Conservation (phyloP, 2,797 vertebrate genomes). For the Clarias platycephalus region DNA sequence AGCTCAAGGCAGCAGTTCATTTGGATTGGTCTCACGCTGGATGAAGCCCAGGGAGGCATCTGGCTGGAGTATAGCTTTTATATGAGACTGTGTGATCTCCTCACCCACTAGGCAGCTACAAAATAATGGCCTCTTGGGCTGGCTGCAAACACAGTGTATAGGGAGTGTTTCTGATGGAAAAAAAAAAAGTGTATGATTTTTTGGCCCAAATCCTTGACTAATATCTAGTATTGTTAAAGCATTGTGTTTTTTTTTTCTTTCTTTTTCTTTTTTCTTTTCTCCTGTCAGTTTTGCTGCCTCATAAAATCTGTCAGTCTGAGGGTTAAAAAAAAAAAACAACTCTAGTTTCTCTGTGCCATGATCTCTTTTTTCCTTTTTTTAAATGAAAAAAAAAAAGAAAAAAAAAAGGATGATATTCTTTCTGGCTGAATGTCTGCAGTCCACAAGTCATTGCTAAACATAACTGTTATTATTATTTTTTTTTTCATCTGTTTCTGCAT, state of each 20-base stretch:
- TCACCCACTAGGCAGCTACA: neutral
- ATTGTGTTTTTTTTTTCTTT: too few species aligned
- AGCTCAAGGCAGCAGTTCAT: slow-evolving; percentile 8
- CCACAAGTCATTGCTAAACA: neutral
- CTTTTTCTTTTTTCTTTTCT: neutral
- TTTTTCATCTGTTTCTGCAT: neutral
- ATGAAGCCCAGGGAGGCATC: neutral
- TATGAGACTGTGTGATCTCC: neutral
- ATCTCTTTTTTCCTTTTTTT: neutral
- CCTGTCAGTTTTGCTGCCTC: neutral
- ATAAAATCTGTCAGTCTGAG: neutral
- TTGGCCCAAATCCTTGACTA: neutral
- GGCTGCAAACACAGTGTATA: neutral
- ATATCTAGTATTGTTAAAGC: neutral
- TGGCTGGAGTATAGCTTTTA: neutral
- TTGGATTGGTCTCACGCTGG: slow-evolving; percentile 7
- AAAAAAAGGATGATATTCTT: neutral
- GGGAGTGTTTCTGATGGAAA: slow-evolving; percentile 5
- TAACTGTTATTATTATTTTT: neutral
- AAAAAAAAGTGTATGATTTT: neutral
- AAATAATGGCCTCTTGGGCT: neutral
- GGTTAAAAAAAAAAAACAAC: neutral
- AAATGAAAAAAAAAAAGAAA: neutral
- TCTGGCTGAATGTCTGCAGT: too few species aligned
- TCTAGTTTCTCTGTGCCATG: neutral